These are phyloP conservation scores for Leguminivora glycinivorella DNA, from an alignment of 1,140 invertebrate genomes.

Conservation along the genomic window DNA sequence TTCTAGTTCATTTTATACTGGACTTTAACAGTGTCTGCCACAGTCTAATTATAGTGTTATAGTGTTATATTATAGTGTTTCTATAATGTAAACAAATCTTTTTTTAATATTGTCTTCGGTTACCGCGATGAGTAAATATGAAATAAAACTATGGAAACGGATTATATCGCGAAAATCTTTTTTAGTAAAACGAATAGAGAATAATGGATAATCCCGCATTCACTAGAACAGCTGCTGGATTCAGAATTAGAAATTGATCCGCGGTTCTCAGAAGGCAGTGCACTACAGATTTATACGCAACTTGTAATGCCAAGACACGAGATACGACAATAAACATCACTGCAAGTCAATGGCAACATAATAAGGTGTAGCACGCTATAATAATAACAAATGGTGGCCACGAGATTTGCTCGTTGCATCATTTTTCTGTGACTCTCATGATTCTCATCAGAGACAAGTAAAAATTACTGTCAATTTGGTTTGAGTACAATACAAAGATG, in stretches of 20 bases:
- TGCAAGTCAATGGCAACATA: slow-evolving; percentile 18
- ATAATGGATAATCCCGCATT: neutral
- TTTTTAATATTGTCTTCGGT: no score
- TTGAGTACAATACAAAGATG: no score
- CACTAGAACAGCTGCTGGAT: neutral
- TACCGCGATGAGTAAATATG: no score
- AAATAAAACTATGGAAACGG: no score
- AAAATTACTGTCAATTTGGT: neutral
- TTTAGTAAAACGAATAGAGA: no score
- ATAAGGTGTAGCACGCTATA: slow-evolving; percentile 11
- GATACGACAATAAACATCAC: slow-evolving; percentile 14
- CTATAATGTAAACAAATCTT: no score
- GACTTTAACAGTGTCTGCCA: no score
- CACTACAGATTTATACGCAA: slow-evolving; percentile 2
- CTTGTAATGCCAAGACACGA: slow-evolving; percentile 25
- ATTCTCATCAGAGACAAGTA: neutral
- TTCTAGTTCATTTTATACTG: no score
- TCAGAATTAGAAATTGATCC: slow-evolving; percentile 5
- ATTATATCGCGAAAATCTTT: no score
- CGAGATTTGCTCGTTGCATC: slow-evolving; percentile 11
- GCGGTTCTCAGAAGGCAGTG: neutral
- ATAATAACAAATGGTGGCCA: neutral
- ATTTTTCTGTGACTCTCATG: neutral
- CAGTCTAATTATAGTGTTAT: no score
- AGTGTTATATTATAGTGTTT: no score